Conservation (phyloP, 2,888 invertebrate species). For the Ectobius pallidus region DNA sequence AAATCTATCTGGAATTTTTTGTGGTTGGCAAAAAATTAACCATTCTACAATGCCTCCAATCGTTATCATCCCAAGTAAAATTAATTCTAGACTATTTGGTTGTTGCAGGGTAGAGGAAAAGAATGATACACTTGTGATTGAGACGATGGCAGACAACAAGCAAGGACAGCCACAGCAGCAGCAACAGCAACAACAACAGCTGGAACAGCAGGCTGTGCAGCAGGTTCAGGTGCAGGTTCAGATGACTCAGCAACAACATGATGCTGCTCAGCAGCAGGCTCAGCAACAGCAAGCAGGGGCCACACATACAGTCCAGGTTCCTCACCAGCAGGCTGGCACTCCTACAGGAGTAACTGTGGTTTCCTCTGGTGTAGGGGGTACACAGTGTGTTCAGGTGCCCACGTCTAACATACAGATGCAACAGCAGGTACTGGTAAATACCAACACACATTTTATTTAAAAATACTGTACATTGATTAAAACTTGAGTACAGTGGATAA, state of each 20-base stretch:
- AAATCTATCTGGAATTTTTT: too few relatives aligned
- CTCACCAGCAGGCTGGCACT: conserved; percentile 25
- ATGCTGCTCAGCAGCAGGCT: background rate
- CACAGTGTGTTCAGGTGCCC: conserved; percentile 31
- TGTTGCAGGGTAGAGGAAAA: too few relatives aligned
- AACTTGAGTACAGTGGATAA: too few relatives aligned
- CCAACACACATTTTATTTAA: too few relatives aligned
- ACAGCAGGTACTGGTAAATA: conserved; percentile 31
- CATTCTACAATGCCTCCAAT: too few relatives aligned
- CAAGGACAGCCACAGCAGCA: too few relatives aligned
- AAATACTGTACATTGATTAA: too few relatives aligned
- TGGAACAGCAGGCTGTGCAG: background rate
- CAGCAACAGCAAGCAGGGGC: conserved; percentile 14
- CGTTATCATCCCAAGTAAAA: too few relatives aligned
- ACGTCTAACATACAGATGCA: conserved; percentile 32
- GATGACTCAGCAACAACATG: conserved; percentile 1
- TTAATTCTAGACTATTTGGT: too few relatives aligned
- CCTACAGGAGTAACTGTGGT: conserved; percentile 30
- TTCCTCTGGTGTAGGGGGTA: conserved; percentile 29
- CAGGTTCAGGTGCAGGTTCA: background rate
- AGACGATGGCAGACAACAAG: too few relatives aligned
- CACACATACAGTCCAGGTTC: background rate
- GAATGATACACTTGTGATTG: too few relatives aligned
- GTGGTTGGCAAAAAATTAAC: too few relatives aligned
- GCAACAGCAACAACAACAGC: background rate